Percentiles rank a stretch among this genome's conserved stretches.
phyloP scores from a whole-genome alignment of 2,888 invertebrate genomes.

The Scelioninae gen. 1 region DNA sequence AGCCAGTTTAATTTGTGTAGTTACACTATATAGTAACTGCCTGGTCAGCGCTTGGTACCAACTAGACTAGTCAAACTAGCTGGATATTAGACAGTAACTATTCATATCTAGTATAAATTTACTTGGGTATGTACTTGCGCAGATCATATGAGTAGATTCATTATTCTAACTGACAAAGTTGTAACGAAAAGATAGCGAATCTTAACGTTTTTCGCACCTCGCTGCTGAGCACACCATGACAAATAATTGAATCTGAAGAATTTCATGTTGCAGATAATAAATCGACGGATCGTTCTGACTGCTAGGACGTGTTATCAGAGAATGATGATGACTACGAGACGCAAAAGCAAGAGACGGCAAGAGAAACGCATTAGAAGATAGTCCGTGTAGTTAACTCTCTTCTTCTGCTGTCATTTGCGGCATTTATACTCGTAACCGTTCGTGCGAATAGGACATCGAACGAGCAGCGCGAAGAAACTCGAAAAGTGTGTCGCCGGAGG shows the following conservation, averaged over 20 bases:
- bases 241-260: slow-evolving; percentile 71
- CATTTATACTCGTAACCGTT: slow-evolving; percentile 52
- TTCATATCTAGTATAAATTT: no score
- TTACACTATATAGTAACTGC: no score
- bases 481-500: slow-evolving; percentile 62
- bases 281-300: slow-evolving; percentile 68
- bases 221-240: slow-evolving; percentile 50
- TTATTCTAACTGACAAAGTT: slow-evolving; percentile 65
- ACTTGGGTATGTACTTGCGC: slow-evolving; percentile 36
- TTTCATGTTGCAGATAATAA: slow-evolving; percentile 74
- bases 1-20: no score
- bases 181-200: slow-evolving; percentile 56
- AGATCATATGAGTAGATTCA: slow-evolving; percentile 38
- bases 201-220: slow-evolving; percentile 50
- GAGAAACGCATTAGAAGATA: slow-evolving; percentile 76
- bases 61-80: no score
- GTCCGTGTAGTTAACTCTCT: slow-evolving; percentile 48
- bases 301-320: slow-evolving; percentile 65
- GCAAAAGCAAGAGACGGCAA: slow-evolving; percentile 70
- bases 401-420: slow-evolving; percentile 58
- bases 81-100: no score
- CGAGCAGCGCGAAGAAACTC: slow-evolving; percentile 56
- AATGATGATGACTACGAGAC: slow-evolving; percentile 70
- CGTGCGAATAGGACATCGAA: slow-evolving; percentile 47
- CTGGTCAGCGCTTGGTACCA: no score